A percentile compares a stretch with the other conserved stretches of the same genome.
Evolutionary conservation across 2,797 vertebrate species (phyloP).

Genomic region (Coreius guichenoti): DNA sequence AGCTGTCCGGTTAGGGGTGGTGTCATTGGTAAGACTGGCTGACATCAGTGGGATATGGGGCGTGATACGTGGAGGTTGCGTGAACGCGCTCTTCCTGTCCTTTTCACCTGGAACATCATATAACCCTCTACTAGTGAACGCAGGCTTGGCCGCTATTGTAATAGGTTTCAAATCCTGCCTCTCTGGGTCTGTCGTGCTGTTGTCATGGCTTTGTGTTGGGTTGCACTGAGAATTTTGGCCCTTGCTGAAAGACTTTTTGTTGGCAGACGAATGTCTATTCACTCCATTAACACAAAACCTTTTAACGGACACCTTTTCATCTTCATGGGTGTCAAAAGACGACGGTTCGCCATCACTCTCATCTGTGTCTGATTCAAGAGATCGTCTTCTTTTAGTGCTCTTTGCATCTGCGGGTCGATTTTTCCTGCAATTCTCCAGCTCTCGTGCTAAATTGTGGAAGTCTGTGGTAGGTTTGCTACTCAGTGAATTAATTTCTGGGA

Average conservation of each 20-base stretch:
- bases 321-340: neutral
- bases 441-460: constrained; percentile 85
- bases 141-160: constrained; percentile 1
- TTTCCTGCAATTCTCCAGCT: constrained; percentile 75
- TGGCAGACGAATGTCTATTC: constrained; percentile 73
- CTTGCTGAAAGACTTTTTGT: constrained; percentile 77
- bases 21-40: constrained; percentile 72
- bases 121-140: constrained; percentile 9
- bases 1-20: constrained; percentile 57
- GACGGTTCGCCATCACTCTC: constrained; percentile 25
- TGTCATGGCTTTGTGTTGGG: constrained; percentile 36
- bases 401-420: constrained; percentile 57
- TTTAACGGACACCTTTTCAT: constrained; percentile 15
- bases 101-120: constrained; percentile 34
- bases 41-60: constrained; percentile 74
- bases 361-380: constrained; percentile 58
- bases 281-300: constrained; percentile 23
- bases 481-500: constrained; percentile 28
- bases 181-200: constrained; percentile 52
- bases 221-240: constrained; percentile 71
- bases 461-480: constrained; percentile 80
- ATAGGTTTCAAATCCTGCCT: constrained; percentile 64
- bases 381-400: constrained; percentile 26
- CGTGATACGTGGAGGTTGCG: constrained; percentile 75
- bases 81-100: constrained; percentile 80